phyloP scores from a whole-genome alignment of 2,888 invertebrate species.

The Eudasyphora cyanicolor region DNA sequence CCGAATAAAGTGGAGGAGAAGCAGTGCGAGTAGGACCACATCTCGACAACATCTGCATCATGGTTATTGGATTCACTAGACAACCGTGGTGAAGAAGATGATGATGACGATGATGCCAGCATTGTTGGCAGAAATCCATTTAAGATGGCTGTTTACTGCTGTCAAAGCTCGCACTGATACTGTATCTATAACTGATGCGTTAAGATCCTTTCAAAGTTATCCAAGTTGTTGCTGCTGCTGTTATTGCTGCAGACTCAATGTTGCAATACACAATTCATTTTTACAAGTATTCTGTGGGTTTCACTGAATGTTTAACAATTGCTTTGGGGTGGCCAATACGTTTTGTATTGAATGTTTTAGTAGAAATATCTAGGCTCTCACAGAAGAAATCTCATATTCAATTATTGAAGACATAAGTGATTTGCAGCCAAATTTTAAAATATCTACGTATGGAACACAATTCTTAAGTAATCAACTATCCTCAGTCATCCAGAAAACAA shows the following conservation, averaged over 20 bases:
- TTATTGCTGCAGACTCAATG: slow-evolving; percentile 25
- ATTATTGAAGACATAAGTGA: too few species aligned
- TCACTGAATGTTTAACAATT: neutral
- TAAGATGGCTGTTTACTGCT: slow-evolving; percentile 61
- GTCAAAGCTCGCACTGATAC: slow-evolving; percentile 64
- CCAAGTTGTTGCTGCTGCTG: neutral
- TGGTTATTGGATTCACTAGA: slow-evolving; percentile 42
- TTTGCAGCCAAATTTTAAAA: too few species aligned
- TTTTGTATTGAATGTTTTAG: too few species aligned
- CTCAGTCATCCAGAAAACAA: too few species aligned
- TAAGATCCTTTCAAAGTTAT: slow-evolving; percentile 44
- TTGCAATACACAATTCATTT: slow-evolving; percentile 23
- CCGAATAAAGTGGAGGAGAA: neutral
- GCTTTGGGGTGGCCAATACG: too few species aligned
- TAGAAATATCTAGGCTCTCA: too few species aligned
- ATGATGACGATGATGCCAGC: slow-evolving; percentile 2
- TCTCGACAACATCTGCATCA: slow-evolving; percentile 9
- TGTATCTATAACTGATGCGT: slow-evolving; percentile 62
- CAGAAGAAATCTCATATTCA: too few species aligned
- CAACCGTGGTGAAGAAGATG: slow-evolving; percentile 53
- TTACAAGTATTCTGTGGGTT: neutral
- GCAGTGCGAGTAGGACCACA: neutral
- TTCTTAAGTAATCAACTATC: too few species aligned
- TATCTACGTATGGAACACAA: too few species aligned
- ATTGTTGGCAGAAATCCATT: slow-evolving; percentile 46